Base-by-base conservation (phyloP, 2,888 invertebrate genomes). In the Amorpha juglandis region DNA sequence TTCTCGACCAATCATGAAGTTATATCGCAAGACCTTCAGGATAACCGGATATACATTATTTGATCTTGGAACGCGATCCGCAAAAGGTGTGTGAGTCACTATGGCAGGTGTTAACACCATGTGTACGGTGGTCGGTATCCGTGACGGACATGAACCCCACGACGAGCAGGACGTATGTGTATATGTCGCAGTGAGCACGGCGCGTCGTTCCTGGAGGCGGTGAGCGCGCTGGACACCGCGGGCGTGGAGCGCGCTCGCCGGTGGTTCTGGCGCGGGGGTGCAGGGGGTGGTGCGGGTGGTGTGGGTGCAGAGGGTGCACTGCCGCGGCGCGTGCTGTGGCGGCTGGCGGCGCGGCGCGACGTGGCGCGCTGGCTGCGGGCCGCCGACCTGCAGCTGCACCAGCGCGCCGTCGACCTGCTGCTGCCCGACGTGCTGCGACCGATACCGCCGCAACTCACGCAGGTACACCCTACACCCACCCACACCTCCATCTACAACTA, bases 381-480 rank as follows among this genome's bases (percentile, higher is more conserved):
- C 81, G 97, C 98, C 63, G 99, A 99, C 92, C 96, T 98, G 84
- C 95, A 96, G 73, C 98, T 99, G 90, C 98, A 99, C 93, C 99
- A 99, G 93, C 97, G 97, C 83, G 95, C 99, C 75, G 98, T 99
- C 11, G 98, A 99, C 89, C 97, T 99, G 78, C 95, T 99, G 75
- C 97, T 99, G 90, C 99, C 99, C 19, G 98, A 99, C 91, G 99
- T 99, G 62, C 94, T 99, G 70, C 95, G 98, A 76, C 98, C 98
- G 50, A 98, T 99, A 81, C 99, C 99, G 72, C 97, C 98, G 87
- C 96, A 98, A 47, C 94, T 99, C 76, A 99, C 99, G 6, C 99
- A 99, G 99, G 80, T 98, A 97, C 90, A 98, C 98, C 93, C 97
- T 12, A 12, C 33, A 14, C 12, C 6, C 27, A 27, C n/a, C n/a